Evolutionary conservation across 1,140 invertebrate genomes (phyloP).

Genomic region (Ptiloglossa arizonensis): DNA sequence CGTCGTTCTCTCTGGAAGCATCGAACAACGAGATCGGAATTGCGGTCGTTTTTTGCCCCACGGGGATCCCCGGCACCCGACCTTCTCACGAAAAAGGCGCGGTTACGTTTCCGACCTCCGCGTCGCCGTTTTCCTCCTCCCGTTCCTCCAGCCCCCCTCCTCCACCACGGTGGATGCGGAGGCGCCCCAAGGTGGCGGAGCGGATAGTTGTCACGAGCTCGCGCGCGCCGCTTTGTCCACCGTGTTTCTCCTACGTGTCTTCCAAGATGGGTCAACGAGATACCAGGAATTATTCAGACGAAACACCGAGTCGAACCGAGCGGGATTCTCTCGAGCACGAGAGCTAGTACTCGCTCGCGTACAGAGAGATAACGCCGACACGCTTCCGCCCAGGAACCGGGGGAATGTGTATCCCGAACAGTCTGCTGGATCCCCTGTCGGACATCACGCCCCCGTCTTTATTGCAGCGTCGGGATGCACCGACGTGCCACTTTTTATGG

Average conservation of each 20-base stretch:
- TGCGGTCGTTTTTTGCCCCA: neutral
- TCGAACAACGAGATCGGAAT: conserved; percentile 2
- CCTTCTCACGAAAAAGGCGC: neutral
- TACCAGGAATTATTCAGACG: conserved; percentile 69
- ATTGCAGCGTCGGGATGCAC: conserved; percentile 16
- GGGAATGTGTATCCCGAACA: neutral
- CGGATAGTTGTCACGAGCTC: conserved; percentile 4
- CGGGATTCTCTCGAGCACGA: neutral
- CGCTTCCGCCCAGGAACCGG: conserved; percentile 17
- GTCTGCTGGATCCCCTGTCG: conserved; percentile 13
- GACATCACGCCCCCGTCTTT: conserved; percentile 25
- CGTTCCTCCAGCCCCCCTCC: too few relatives aligned
- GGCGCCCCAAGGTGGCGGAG: conserved; percentile 39
- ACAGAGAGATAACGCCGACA: conserved; percentile 25
- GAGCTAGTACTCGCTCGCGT: too few relatives aligned
- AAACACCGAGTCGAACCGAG: conserved; percentile 36
- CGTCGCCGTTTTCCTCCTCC: neutral
- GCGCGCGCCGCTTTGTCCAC: conserved; percentile 3
- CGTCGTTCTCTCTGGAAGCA: neutral
- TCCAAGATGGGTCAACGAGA: conserved; percentile 68
- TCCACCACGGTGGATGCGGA: conserved; percentile 15
- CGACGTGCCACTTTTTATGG: conserved; percentile 21
- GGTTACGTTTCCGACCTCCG: neutral
- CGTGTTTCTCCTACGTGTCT: conserved; percentile 54
- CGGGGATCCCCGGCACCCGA: neutral